Evolutionary conservation across 2,797 vertebrate species (phyloP).

Genomic region (Cichlasoma orientale): DNA sequence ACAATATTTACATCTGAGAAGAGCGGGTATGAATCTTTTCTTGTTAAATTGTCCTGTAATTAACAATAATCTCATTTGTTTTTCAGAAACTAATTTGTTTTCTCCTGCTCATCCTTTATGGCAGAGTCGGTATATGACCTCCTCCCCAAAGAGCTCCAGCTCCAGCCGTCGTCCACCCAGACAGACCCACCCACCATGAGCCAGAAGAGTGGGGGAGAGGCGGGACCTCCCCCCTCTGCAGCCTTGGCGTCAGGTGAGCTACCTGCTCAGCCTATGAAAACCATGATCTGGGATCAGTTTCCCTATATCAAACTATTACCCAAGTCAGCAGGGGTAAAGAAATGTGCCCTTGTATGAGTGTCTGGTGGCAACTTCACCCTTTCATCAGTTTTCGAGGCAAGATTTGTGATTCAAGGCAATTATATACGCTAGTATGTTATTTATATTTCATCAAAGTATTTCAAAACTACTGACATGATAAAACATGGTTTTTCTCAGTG

Average conservation of each 20-base stretch:
- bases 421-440: background rate
- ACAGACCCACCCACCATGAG: conserved; percentile 94
- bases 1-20: background rate
- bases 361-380: conserved; percentile 72
- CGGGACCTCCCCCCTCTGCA: conserved; percentile 92
- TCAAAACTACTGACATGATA: background rate
- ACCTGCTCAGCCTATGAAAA: conserved; percentile 59
- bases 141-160: conserved; percentile 99
- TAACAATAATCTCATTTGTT: conserved; percentile 10
- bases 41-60: background rate
- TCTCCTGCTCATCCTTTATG: conserved; percentile 41
- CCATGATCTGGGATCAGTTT: conserved; percentile 74
- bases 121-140: conserved; percentile 99
- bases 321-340: conserved; percentile 40
- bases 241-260: conserved; percentile 96
- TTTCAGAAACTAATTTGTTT: conserved; percentile 35
- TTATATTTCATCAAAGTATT: conserved; percentile 2
- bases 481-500: too few relatives aligned
- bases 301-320: conserved; percentile 46
- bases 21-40: background rate
- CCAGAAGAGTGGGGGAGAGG: conserved; percentile 98
- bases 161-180: conserved; percentile 89
- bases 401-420: conserved; percentile 5
- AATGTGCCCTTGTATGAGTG: conserved; percentile 35
- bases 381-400: conserved; percentile 39